Percentiles rank a stretch among this genome's conserved stretches.
Evolutionary conservation across 2,888 invertebrate species (phyloP).

Genomic region (Oasisia sp.): DNA sequence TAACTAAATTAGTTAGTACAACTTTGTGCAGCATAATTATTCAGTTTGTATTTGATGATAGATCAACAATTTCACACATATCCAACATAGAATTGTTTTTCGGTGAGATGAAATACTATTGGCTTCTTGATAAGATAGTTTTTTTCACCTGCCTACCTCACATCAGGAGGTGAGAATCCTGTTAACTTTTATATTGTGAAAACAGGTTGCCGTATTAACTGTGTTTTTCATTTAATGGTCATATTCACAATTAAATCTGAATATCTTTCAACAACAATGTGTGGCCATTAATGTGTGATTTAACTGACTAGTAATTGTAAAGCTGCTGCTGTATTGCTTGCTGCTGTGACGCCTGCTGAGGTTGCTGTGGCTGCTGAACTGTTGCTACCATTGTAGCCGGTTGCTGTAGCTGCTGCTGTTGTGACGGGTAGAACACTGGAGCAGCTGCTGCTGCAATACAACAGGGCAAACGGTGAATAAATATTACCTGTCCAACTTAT

Average conservation of each 20-base stretch:
- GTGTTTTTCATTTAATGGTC: background rate
- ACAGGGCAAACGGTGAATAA: background rate
- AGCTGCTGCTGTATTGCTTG: background rate
- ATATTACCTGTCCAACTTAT: background rate
- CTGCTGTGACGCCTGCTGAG: background rate
- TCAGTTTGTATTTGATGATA: background rate
- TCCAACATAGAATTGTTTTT: too few species aligned
- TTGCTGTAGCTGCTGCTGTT: background rate
- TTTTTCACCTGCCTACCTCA: too few species aligned
- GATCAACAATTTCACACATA: background rate
- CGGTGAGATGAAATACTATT: too few species aligned
- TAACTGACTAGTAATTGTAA: background rate
- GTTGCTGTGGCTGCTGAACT: conserved; percentile 1
- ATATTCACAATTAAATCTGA: background rate
- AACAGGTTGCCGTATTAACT: background rate
- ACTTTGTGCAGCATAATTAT: background rate
- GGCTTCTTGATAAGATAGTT: too few species aligned
- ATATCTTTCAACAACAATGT: too few species aligned
- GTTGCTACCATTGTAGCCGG: background rate
- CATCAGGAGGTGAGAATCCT: too few species aligned
- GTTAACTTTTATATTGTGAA: background rate
- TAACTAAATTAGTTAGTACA: too few species aligned
- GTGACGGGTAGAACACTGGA: background rate
- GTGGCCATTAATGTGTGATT: background rate
- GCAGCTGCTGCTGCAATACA: background rate